Conservation (phyloP, 2,797 vertebrate genomes). For the Taenioides sp. region DNA sequence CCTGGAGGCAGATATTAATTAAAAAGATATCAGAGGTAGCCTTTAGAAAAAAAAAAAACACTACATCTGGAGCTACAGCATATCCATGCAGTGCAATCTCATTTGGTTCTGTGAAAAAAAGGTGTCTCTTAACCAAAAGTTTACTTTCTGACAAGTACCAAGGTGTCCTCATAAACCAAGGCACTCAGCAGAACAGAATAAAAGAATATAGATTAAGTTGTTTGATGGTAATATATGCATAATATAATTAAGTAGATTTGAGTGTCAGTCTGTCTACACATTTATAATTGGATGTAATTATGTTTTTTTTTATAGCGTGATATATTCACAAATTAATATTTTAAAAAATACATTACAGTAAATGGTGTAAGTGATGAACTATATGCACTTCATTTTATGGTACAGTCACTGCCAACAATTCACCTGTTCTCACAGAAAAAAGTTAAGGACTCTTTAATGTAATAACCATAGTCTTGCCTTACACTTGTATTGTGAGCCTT, state of each 20-base stretch:
- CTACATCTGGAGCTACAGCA: constrained; percentile 26
- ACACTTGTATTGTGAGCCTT: too few species aligned
- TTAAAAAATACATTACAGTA: too few species aligned
- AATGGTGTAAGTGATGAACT: too few species aligned
- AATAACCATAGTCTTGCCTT: too few species aligned
- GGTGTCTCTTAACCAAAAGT: constrained; percentile 30
- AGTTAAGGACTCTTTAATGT: too few species aligned
- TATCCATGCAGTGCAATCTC: constrained; percentile 19
- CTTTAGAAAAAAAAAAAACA: constrained; percentile 39
- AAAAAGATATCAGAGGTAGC: constrained; percentile 59
- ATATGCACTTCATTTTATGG: too few species aligned
- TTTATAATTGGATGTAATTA: too few species aligned
- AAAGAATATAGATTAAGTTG: background rate
- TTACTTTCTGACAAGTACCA: constrained; percentile 30
- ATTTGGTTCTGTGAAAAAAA: constrained; percentile 26
- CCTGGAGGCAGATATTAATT: constrained; percentile 78
- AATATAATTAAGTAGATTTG: background rate
- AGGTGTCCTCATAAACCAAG: constrained; percentile 17
- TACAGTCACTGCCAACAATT: too few species aligned
- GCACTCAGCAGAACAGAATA: constrained; percentile 1
- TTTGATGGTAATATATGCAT: background rate
- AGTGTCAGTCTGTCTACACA: background rate
- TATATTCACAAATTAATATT: too few species aligned
- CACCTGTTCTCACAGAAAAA: too few species aligned
- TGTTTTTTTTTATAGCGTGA: too few species aligned